Conservation (phyloP, 2,797 vertebrate species). For the Acipenser transmontanus region DNA sequence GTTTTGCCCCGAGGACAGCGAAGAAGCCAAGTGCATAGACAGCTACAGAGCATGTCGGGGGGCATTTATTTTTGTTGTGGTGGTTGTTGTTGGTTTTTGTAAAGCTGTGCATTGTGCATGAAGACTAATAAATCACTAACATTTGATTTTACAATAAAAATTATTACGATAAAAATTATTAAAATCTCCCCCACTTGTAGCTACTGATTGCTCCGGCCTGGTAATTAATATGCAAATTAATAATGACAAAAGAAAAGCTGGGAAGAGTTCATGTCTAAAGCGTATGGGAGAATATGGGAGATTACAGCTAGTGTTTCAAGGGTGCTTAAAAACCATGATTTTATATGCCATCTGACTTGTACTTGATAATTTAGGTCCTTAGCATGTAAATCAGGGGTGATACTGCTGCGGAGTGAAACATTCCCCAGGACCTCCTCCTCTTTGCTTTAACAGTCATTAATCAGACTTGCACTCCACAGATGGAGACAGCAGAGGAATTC, state of each 20-base stretch:
- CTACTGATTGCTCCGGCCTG: constrained; percentile 15
- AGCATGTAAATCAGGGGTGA: constrained; percentile 40
- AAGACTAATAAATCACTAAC: neutral
- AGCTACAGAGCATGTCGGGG: constrained; percentile 43
- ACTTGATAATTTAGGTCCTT: constrained; percentile 30
- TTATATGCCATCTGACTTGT: constrained; percentile 32
- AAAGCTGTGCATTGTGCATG: neutral
- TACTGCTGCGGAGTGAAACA: constrained; percentile 16
- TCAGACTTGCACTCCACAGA: neutral
- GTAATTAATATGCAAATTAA: constrained; percentile 36
- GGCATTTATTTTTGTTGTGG: constrained; percentile 30
- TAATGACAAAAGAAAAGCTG: constrained; percentile 27
- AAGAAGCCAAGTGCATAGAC: constrained; percentile 38
- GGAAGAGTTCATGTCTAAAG: constrained; percentile 19
- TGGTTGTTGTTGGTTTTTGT: constrained; percentile 5
- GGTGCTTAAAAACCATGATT: constrained; percentile 31
- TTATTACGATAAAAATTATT: no score
- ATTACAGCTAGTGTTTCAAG: constrained; percentile 25
- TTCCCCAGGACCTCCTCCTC: neutral
- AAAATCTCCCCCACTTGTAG: neutral
- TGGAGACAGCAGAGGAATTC: no score
- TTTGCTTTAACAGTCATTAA: neutral
- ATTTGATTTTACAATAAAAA: no score
- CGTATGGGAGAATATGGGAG: constrained; percentile 24
- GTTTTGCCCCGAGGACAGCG: constrained; percentile 22